phyloP scores from a whole-genome alignment of 2,888 invertebrate genomes.

The Bugulina stolonifera region DNA sequence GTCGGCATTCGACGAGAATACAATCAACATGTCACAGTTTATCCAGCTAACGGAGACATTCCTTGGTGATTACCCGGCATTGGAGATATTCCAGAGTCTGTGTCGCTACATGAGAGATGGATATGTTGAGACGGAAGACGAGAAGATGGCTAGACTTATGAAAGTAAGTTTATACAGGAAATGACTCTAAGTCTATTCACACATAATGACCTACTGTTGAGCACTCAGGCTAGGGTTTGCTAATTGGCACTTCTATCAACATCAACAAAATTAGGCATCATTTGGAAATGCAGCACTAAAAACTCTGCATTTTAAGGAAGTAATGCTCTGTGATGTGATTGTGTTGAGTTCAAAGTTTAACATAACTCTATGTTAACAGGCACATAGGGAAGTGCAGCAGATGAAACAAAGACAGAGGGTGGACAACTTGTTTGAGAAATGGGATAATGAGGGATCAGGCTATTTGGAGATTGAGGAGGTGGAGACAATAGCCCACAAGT shows the following conservation, averaged over 20 bases:
- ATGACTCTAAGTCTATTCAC: no score
- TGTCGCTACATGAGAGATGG: constrained; percentile 42
- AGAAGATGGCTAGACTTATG: constrained; percentile 45
- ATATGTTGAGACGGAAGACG: constrained; percentile 50
- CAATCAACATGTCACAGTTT: constrained; percentile 49
- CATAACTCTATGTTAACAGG: no score
- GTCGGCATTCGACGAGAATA: constrained; percentile 49
- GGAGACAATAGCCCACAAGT: constrained; percentile 44
- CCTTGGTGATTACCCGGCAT: constrained; percentile 41
- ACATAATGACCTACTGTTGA: no score
- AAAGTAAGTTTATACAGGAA: constrained; percentile 37
- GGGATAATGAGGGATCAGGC: constrained; percentile 53
- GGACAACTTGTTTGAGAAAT: constrained; percentile 51
- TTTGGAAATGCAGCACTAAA: no score
- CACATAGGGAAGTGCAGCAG: constrained; percentile 40
- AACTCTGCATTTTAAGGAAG: no score
- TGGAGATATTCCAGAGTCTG: constrained; percentile 37
- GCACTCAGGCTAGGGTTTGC: no score
- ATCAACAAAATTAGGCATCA: no score
- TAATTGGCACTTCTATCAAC: no score
- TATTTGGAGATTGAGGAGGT: constrained; percentile 48
- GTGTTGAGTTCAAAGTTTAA: no score
- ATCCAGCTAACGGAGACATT: constrained; percentile 50
- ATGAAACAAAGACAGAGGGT: constrained; percentile 44
- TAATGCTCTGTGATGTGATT: no score